phyloP scores from a whole-genome alignment of 2,888 invertebrate genomes.

The Megamerina dolium region DNA sequence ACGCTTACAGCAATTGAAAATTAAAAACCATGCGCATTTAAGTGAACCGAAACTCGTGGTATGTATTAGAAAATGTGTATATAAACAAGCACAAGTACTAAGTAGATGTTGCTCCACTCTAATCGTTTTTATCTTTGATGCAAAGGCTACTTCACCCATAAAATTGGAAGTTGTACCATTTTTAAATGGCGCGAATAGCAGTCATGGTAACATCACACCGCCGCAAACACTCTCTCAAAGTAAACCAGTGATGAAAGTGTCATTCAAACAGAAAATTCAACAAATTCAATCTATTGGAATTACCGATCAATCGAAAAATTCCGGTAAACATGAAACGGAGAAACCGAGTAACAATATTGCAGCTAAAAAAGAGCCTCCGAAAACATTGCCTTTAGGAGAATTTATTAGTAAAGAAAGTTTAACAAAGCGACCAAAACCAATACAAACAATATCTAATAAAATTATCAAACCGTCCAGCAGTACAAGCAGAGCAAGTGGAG shows the following conservation, averaged over 20 bases:
- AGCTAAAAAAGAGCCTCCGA: slow-evolving; percentile 42
- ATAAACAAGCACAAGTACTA: too few relatives aligned
- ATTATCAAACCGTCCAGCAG: slow-evolving; percentile 30
- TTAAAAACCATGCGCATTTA: slow-evolving; percentile 63
- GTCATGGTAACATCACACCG: slow-evolving; percentile 5
- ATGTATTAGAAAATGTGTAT: too few relatives aligned
- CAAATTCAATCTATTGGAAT: slow-evolving; percentile 51
- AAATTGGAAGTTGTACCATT: slow-evolving; percentile 29
- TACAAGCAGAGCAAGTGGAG: slow-evolving; percentile 25
- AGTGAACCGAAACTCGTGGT: slow-evolving; percentile 41
- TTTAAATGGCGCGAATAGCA: slow-evolving; percentile 3
- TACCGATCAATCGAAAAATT: slow-evolving; percentile 16
- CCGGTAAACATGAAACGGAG: slow-evolving; percentile 8
- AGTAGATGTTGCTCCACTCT: too few relatives aligned
- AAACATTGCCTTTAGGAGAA: slow-evolving; percentile 29
- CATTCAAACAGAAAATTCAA: slow-evolving; percentile 58
- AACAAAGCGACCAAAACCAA: slow-evolving; percentile 26
- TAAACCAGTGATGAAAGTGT: slow-evolving; percentile 54
- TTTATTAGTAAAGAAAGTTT: too few relatives aligned
- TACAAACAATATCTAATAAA: slow-evolving; percentile 37
- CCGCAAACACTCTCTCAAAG: too few relatives aligned
- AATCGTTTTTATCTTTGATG: too few relatives aligned
- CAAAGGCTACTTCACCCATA: slow-evolving; percentile 27
- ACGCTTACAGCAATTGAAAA: slow-evolving; percentile 67
- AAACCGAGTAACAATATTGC: slow-evolving; percentile 44